phyloP scores from a whole-genome alignment of 37 sponge, comb jelly and placozoan genomes.

The Amphimedon queenslandica region DNA sequence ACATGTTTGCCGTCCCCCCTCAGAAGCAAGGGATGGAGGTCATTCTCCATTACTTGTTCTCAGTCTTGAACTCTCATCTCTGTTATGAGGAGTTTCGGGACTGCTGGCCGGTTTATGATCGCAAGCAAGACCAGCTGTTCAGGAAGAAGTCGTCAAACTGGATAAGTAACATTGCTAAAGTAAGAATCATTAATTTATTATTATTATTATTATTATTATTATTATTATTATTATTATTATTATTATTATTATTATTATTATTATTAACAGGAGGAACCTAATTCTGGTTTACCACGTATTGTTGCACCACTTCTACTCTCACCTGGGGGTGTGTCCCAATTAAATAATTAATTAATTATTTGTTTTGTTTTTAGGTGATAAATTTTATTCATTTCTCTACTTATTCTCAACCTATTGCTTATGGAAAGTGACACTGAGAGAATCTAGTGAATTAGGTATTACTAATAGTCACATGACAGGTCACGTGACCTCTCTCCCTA shows the following conservation, averaged over 20 bases:
- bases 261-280: conserved; percentile 56
- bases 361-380: conserved; percentile 38
- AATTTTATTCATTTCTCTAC: conserved; percentile 54
- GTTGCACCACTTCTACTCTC: conserved; percentile 67
- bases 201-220: background rate
- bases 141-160: conserved; percentile 61
- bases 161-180: conserved; percentile 68
- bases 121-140: conserved; percentile 84
- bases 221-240: background rate
- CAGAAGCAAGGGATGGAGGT: conserved; percentile 86
- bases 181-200: background rate
- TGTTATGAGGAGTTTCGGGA: conserved; percentile 69
- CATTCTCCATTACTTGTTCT: conserved; percentile 71
- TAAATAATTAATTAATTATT: background rate
- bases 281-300: conserved; percentile 50
- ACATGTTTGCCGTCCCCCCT: conserved; percentile 75
- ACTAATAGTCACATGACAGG: no score
- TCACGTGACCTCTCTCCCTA: no score
- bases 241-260: background rate
- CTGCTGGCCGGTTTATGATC: conserved; percentile 88
- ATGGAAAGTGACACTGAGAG: conserved; percentile 19
- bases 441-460: conserved; percentile 28
- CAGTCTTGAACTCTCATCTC: conserved; percentile 40
- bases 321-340: conserved; percentile 64
- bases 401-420: conserved; percentile 56